Percentiles rank a stretch among this genome's conserved stretches.
These are phyloP conservation scores for Tenthredo mesomela DNA, from an alignment of 2,888 invertebrate genomes.

Conservation along the genomic window DNA sequence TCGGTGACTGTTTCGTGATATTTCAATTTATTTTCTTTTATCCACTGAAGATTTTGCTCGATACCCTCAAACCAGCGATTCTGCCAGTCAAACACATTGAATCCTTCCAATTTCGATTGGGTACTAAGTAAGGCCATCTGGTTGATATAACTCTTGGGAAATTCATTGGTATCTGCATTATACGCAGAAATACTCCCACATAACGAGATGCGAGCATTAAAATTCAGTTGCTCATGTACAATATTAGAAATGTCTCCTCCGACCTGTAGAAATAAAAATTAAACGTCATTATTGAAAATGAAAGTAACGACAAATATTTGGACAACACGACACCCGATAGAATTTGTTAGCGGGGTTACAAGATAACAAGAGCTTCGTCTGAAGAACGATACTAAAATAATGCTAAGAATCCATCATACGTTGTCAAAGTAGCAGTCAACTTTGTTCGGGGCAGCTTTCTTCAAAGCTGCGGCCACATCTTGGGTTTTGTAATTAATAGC, in stretches of 20 bases:
- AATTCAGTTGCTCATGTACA: slow-evolving; percentile 83
- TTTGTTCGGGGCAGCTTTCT: slow-evolving; percentile 84
- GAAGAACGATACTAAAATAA: neutral
- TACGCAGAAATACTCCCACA: slow-evolving; percentile 85
- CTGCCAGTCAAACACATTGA: slow-evolving; percentile 80
- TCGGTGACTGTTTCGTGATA: slow-evolving; percentile 85
- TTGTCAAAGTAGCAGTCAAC: slow-evolving; percentile 90
- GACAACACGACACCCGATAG: neutral
- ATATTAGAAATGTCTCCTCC: slow-evolving; percentile 83
- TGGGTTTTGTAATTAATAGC: slow-evolving; percentile 88
- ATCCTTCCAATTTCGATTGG: slow-evolving; percentile 84
- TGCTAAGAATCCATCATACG: slow-evolving; percentile 77
- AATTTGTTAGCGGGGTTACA: neutral
- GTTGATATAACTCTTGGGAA: slow-evolving; percentile 79
- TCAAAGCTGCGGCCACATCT: slow-evolving; percentile 80
- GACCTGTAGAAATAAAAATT: slow-evolving; percentile 78
- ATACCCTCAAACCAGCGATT: slow-evolving; percentile 84
- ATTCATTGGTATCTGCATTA: slow-evolving; percentile 78
- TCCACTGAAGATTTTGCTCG: slow-evolving; percentile 80
- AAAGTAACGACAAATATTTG: neutral
- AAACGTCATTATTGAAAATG: slow-evolving; percentile 4
- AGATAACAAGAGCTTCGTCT: neutral
- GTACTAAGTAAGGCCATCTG: slow-evolving; percentile 81
- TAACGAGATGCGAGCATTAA: slow-evolving; percentile 82
- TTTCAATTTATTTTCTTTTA: slow-evolving; percentile 85